Conservation (phyloP, 2,888 invertebrate genomes). For the Ypsolopha sequella region DNA sequence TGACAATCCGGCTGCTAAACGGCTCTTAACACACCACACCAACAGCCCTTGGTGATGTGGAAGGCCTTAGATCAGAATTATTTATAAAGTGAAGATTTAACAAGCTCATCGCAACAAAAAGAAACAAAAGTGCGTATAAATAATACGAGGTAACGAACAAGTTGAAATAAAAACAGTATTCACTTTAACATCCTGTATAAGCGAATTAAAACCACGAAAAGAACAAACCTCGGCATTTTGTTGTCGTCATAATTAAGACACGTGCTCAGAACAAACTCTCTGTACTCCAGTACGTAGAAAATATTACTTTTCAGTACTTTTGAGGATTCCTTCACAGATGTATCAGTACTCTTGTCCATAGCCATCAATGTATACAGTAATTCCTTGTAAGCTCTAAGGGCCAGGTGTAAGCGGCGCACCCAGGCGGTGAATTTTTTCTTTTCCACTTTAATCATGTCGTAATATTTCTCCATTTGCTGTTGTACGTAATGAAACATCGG, state of each 20-base stretch:
- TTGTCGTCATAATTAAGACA: conserved; percentile 86
- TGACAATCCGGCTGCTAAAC: too few relatives aligned
- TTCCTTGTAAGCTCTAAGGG: conserved; percentile 84
- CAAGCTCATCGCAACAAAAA: too few relatives aligned
- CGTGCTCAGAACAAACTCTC: conserved; percentile 88
- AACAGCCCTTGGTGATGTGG: too few relatives aligned
- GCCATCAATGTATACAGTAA: conserved; percentile 83
- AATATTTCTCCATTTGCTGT: conserved; percentile 88
- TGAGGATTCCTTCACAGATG: conserved; percentile 80
- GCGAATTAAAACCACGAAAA: too few relatives aligned
- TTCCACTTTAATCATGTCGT: conserved; percentile 86
- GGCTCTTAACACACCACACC: too few relatives aligned
- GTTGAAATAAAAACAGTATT: too few relatives aligned
- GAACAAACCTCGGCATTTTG: conserved; percentile 84
- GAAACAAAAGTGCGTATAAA: too few relatives aligned
- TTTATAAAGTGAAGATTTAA: too few relatives aligned
- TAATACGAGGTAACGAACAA: too few relatives aligned
- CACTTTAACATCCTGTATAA: too few relatives aligned
- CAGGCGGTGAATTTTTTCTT: conserved; percentile 87
- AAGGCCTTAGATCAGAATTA: too few relatives aligned
- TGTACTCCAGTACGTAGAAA: conserved; percentile 94
- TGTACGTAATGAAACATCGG: conserved; percentile 95
- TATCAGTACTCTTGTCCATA: conserved; percentile 84
- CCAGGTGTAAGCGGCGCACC: conserved; percentile 89
- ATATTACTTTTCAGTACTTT: conserved; percentile 91